A percentile compares a stretch with the other conserved stretches of the same genome.
Conservation (phyloP, 1,140 invertebrate genomes). For the Pemphigus obesinymphae region DNA sequence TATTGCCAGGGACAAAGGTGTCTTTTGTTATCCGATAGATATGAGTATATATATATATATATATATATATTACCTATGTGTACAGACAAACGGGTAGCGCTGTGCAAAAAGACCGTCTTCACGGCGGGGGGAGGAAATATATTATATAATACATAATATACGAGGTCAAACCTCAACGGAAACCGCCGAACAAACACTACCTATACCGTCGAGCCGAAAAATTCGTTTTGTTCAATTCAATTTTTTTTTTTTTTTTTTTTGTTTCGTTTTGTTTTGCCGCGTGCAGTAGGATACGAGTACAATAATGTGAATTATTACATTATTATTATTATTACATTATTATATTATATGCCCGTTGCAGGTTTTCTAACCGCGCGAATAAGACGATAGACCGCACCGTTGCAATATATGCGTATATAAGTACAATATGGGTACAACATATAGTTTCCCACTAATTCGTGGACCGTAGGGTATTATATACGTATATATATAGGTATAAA, state of each 20-base stretch:
- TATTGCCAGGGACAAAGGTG: conserved; percentile 13
- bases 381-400: neutral
- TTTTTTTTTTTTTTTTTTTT: no score
- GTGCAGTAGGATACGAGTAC: neutral
- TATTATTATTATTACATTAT: no score
- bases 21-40: neutral
- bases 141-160: no score
- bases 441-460: neutral
- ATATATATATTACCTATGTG: no score
- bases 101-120: neutral
- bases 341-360: neutral
- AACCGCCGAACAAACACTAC: neutral
- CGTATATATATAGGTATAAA: neutral
- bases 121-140: neutral
- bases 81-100: neutral
- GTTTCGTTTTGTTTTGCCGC: neutral
- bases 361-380: neutral
- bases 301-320: neutral
- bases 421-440: neutral
- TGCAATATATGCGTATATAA: neutral
- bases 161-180: conserved; percentile 23
- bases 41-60: neutral
- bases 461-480: neutral
- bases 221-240: neutral
- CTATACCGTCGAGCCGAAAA: neutral